phyloP scores from a whole-genome alignment of 92 coral and sea anemone species.

The Zoanthus solanderi region DNA sequence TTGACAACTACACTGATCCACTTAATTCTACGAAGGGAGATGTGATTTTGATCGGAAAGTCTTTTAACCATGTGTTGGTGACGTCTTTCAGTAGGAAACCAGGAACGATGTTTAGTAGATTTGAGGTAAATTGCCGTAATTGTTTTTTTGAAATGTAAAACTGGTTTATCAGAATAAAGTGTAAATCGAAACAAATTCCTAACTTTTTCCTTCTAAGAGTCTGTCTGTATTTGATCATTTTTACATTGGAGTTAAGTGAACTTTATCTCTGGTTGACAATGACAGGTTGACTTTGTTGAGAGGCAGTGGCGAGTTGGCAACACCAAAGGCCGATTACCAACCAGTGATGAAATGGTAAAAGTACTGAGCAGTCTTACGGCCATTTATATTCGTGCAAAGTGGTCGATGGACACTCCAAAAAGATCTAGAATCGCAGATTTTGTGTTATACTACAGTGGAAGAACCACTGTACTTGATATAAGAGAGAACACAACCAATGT shows the following conservation, averaged over 20 bases:
- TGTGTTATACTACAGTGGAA: slow-evolving; percentile 8
- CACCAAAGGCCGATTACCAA: slow-evolving; percentile 77
- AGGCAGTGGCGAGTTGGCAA: slow-evolving; percentile 82
- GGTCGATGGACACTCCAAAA: slow-evolving; percentile 69
- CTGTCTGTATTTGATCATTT: not conserved
- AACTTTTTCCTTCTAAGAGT: not conserved
- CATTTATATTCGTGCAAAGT: slow-evolving; percentile 84
- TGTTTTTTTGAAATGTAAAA: not conserved
- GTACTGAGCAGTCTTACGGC: slow-evolving; percentile 81
- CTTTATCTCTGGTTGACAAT: not conserved
- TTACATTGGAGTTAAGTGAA: not conserved
- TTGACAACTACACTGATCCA: slow-evolving; percentile 60
- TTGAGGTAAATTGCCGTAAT: slow-evolving; percentile 55
- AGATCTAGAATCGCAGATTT: slow-evolving; percentile 14
- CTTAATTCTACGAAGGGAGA: slow-evolving; percentile 75
- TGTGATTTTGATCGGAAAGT: slow-evolving; percentile 81
- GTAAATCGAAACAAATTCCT: not conserved
- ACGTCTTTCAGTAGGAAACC: slow-evolving; percentile 72
- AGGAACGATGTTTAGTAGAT: slow-evolving; percentile 32
- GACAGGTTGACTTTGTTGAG: slow-evolving; percentile 84
- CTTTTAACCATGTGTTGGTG: slow-evolving; percentile 75
- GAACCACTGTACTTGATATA: slow-evolving; percentile 31
- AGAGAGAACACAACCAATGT: slow-evolving; percentile 63
- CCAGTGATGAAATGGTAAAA: slow-evolving; percentile 75
- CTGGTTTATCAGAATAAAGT: not conserved